Evolutionary conservation across 2,888 invertebrate genomes (phyloP).

Genomic region (Sacculina carcini): DNA sequence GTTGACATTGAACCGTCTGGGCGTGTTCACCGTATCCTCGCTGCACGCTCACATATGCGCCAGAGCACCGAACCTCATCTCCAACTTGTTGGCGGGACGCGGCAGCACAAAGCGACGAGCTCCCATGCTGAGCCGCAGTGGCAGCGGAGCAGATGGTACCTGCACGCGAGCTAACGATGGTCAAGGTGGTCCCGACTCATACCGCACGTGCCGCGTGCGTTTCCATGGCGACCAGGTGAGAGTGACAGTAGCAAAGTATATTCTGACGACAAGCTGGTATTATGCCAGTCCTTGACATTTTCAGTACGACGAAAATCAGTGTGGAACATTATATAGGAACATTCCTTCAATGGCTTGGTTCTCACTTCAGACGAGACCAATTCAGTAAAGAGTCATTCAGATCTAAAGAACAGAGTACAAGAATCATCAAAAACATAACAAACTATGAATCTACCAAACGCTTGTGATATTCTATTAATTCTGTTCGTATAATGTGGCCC

Average conservation of each 20-base stretch:
- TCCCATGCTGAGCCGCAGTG: constrained; percentile 59
- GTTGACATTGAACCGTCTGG: constrained; percentile 73
- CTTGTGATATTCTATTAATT: no score
- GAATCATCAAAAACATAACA: no score
- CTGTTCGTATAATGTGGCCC: no score
- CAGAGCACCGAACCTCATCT: constrained; percentile 69
- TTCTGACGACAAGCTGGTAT: not conserved
- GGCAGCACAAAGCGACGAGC: constrained; percentile 72
- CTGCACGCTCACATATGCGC: constrained; percentile 96
- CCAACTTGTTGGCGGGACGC: constrained; percentile 66
- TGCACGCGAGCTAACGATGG: constrained; percentile 12
- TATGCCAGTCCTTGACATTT: no score
- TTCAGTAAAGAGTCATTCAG: no score
- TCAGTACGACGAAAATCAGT: no score
- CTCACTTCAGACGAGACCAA: no score
- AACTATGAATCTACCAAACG: no score
- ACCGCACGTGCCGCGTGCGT: constrained; percentile 66
- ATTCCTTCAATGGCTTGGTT: no score
- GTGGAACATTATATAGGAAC: no score
- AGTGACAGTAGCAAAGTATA: not conserved
- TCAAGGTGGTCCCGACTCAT: constrained; percentile 39
- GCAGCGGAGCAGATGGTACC: constrained; percentile 25
- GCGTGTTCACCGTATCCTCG: constrained; percentile 89
- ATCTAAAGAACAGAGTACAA: no score
- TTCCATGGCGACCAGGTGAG: constrained; percentile 44